Percentiles rank a stretch among this genome's conserved stretches.
Evolutionary conservation across 2,888 invertebrate genomes (phyloP).

Genomic region (Lypha dubia): DNA sequence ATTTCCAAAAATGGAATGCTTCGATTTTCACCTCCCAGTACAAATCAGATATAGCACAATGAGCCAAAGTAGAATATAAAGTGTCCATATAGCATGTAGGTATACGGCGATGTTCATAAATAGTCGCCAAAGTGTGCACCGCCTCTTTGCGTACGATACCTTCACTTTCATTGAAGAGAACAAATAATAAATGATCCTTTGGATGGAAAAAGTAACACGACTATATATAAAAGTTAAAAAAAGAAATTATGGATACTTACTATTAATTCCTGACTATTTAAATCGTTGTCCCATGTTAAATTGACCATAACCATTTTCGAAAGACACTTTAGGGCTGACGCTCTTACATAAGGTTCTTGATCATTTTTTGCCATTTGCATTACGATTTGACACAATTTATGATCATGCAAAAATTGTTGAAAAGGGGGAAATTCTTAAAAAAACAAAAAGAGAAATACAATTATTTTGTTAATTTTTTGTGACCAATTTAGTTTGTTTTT

Average conservation of each 20-base stretch:
- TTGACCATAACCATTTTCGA: constrained; percentile 87
- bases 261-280: constrained; percentile 86
- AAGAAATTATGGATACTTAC: constrained; percentile 83
- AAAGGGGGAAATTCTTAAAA: constrained; percentile 89
- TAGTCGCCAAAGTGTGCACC: constrained; percentile 86
- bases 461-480: no score
- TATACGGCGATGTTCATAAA: constrained; percentile 87
- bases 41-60: constrained; percentile 88
- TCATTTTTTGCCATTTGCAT: constrained; percentile 88
- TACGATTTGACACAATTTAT: constrained; percentile 87
- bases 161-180: constrained; percentile 88
- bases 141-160: constrained; percentile 91
- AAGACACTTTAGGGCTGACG: constrained; percentile 89
- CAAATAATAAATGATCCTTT: constrained; percentile 84
- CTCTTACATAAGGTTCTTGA: constrained; percentile 89
- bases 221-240: neutral
- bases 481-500: no score
- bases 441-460: no score
- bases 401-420: constrained; percentile 87
- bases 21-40: constrained; percentile 93
- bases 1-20: constrained; percentile 89
- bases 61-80: constrained; percentile 87
- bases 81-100: constrained; percentile 84
- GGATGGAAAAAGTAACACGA: constrained; percentile 74
- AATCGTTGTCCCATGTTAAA: constrained; percentile 87